These are phyloP conservation scores for Sarcophaga peregrina DNA, from an alignment of 1,140 invertebrate genomes.

Conservation along the genomic window DNA sequence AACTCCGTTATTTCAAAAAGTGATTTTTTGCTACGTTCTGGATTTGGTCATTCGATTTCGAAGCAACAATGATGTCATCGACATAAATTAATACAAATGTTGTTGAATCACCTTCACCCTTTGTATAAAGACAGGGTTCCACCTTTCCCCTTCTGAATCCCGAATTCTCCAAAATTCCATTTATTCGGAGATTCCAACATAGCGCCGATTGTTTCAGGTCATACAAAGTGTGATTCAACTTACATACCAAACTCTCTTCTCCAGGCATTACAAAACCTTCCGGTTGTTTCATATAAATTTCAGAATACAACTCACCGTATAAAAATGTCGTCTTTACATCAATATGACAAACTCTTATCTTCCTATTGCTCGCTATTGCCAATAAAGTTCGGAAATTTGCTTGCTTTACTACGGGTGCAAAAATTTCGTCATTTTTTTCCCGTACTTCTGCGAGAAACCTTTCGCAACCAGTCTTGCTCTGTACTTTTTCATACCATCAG, in stretches of 20 bases:
- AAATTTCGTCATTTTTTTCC: slow-evolving; percentile 34
- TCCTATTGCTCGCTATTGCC: too few species aligned
- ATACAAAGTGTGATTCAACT: slow-evolving; percentile 64
- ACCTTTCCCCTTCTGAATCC: slow-evolving; percentile 43
- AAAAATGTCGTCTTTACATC: slow-evolving; percentile 64
- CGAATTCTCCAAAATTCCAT: slow-evolving; percentile 42
- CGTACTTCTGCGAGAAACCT: slow-evolving; percentile 16
- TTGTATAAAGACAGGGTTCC: slow-evolving; percentile 65
- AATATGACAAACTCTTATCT: too few species aligned
- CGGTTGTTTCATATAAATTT: slow-evolving; percentile 60
- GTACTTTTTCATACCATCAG: slow-evolving; percentile 47
- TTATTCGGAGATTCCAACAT: slow-evolving; percentile 53
- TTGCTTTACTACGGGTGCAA: slow-evolving; percentile 36
- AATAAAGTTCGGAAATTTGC: slow-evolving; percentile 33
- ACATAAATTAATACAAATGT: slow-evolving; percentile 13
- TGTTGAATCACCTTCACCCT: too few species aligned
- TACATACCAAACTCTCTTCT: slow-evolving; percentile 52
- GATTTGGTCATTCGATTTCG: background rate
- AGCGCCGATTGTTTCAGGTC: slow-evolving; percentile 66
- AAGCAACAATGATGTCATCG: background rate
- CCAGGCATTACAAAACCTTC: slow-evolving; percentile 28
- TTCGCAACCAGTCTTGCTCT: slow-evolving; percentile 54
- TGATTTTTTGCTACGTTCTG: background rate
- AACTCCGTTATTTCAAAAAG: slow-evolving; percentile 25
- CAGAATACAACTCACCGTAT: slow-evolving; percentile 63